Evolutionary conservation across 2,797 vertebrate genomes (phyloP).

Genomic region (Enteromius unitaeniatus): DNA sequence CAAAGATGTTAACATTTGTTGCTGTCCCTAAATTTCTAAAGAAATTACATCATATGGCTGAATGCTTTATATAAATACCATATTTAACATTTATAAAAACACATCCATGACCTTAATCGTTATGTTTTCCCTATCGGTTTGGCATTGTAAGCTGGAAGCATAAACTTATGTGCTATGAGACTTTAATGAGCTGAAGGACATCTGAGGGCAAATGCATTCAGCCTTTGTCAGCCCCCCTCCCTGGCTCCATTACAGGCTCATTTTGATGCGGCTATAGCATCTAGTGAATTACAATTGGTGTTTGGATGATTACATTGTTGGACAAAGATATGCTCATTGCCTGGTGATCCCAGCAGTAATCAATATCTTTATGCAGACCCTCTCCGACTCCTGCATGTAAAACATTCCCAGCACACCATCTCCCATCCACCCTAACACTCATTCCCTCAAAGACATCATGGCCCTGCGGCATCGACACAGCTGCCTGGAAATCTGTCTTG

Average conservation of each 20-base stretch:
- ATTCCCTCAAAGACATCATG: slow-evolving; percentile 75
- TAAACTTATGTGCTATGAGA: not conserved
- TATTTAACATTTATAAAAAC: not conserved
- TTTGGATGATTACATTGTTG: slow-evolving; percentile 80
- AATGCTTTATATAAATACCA: not conserved
- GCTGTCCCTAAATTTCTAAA: not conserved
- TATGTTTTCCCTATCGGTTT: not conserved
- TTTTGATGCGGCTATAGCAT: slow-evolving; percentile 66
- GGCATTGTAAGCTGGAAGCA: not conserved
- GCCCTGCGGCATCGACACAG: slow-evolving; percentile 44
- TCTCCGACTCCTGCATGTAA: slow-evolving; percentile 76
- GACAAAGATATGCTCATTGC: slow-evolving; percentile 78
- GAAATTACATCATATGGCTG: not conserved
- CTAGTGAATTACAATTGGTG: slow-evolving; percentile 77
- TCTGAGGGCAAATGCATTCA: slow-evolving; percentile 56
- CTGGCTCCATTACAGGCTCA: slow-evolving; percentile 30
- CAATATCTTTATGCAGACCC: slow-evolving; percentile 73
- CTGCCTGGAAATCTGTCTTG: slow-evolving; percentile 4
- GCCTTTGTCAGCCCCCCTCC: slow-evolving; percentile 56
- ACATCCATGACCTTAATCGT: not conserved
- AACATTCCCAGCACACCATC: slow-evolving; percentile 76
- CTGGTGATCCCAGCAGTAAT: slow-evolving; percentile 80
- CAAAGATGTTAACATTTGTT: not conserved
- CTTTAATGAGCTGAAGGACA: slow-evolving; percentile 42
- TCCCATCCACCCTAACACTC: slow-evolving; percentile 73